Conservation (phyloP, 2,113 vertebrate genomes). For the Coracopsis vasa region DNA sequence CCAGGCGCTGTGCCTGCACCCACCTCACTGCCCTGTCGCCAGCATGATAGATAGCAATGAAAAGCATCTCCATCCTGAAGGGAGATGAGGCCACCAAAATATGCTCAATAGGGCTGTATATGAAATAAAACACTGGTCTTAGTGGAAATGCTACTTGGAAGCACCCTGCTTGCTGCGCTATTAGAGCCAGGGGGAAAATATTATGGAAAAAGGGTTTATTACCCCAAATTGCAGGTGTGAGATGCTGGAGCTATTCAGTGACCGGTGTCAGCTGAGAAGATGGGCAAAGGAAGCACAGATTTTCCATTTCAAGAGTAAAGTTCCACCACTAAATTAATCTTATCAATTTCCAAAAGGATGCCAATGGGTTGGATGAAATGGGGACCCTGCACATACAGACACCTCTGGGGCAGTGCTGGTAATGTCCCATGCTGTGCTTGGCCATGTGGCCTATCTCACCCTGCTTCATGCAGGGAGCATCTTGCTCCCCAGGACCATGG, state of each 20-base stretch:
- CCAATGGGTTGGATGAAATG: background rate
- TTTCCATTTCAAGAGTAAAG: background rate
- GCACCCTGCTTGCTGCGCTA: background rate
- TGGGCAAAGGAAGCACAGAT: background rate
- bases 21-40: background rate
- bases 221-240: background rate
- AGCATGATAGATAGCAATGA: background rate
- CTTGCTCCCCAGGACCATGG: background rate
- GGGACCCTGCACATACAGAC: background rate
- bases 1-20: rapidly evolving
- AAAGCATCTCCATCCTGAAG: background rate
- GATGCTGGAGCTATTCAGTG: background rate
- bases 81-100: background rate
- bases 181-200: background rate
- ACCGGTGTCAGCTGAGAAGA: background rate
- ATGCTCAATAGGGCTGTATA: background rate
- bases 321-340: background rate
- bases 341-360: background rate
- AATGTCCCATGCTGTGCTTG: rapidly evolving
- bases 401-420: background rate
- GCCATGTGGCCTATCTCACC: rapidly evolving
- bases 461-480: background rate
- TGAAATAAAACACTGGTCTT: background rate
- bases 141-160: background rate
- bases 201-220: background rate